Percentiles rank a stretch among this genome's conserved stretches.
Conservation (phyloP, 2,888 invertebrate genomes). For the Leptinotarsa peninsularis region DNA sequence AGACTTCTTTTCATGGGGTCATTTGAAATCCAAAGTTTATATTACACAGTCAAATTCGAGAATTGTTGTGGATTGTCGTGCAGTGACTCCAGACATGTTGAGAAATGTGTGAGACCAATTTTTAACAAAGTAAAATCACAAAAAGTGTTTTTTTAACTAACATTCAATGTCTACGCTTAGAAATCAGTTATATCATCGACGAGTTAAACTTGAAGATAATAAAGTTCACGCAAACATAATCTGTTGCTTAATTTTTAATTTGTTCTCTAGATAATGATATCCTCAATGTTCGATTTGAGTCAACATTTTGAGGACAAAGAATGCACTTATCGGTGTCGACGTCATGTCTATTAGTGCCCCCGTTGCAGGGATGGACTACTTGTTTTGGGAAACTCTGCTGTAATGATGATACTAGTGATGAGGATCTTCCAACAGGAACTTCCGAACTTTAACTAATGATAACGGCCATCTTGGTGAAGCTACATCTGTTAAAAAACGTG, state of each 20-base stretch:
- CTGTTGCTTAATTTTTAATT: background rate
- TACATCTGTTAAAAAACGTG: no score
- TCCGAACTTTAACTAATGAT: no score
- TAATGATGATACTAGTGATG: background rate
- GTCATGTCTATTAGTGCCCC: background rate
- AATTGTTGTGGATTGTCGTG: no score
- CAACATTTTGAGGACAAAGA: slow-evolving; percentile 1
- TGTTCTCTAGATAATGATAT: slow-evolving; percentile 6
- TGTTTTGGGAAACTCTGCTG: background rate
- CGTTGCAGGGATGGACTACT: background rate
- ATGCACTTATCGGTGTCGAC: background rate
- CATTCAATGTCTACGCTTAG: no score
- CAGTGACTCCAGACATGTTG: no score
- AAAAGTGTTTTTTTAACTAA: no score
- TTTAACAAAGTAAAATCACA: no score
- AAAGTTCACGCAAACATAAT: slow-evolving; percentile 8
- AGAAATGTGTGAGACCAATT: no score
- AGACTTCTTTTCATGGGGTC: no score
- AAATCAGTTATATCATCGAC: slow-evolving; percentile 13
- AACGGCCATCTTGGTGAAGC: no score
- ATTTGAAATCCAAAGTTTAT: no score
- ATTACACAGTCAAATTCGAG: no score
- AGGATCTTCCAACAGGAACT: background rate
- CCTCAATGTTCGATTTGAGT: background rate
- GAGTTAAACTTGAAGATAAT: background rate